Conservation (phyloP, 2,113 vertebrate genomes). For the Scalopus aquaticus region DNA sequence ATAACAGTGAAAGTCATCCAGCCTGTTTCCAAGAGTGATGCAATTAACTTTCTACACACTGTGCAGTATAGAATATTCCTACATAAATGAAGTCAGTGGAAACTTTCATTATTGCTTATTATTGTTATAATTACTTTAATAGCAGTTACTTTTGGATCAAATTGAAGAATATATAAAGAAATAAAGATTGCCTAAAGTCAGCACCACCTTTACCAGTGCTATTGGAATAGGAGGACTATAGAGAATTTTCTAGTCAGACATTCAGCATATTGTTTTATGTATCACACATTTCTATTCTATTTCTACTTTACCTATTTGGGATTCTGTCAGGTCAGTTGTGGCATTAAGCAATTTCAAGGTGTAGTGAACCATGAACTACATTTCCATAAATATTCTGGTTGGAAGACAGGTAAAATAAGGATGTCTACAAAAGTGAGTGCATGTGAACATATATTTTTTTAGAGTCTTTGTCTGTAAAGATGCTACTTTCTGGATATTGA, state of each 20-base stretch:
- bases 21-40: not conserved
- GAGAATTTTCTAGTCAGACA: not conserved
- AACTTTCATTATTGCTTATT: not conserved
- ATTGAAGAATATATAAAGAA: not conserved
- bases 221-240: not conserved
- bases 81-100: not conserved
- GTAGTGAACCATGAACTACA: conserved; percentile 53
- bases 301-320: conserved; percentile 32
- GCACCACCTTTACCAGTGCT: not conserved
- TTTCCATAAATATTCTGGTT: conserved; percentile 65
- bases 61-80: not conserved
- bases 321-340: conserved; percentile 53
- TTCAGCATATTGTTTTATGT: not conserved
- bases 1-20: not conserved
- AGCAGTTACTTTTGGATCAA: not conserved
- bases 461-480: not conserved
- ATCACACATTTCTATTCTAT: conserved; percentile 33
- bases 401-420: conserved; percentile 59
- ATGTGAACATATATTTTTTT: conserved; percentile 3
- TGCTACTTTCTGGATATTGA: not conserved
- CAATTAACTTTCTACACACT: not conserved
- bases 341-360: conserved; percentile 65
- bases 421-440: conserved; percentile 34
- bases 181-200: not conserved
- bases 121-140: conserved; percentile 4